Evolutionary conservation across 2,888 invertebrate species (phyloP).

Genomic region (Hydrotaea cyrtoneurina): DNA sequence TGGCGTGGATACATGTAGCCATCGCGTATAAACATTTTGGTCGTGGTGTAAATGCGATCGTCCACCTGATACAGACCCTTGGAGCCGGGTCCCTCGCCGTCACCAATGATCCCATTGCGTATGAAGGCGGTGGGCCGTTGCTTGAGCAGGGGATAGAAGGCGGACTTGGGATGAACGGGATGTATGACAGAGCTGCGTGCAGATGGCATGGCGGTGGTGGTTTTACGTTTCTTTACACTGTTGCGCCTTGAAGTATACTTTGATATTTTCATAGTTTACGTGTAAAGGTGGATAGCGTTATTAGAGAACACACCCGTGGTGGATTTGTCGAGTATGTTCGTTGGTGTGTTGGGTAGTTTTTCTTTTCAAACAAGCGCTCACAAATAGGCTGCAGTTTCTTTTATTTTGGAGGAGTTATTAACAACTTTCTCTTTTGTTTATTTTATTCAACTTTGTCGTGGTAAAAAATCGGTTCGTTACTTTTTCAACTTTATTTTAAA

Average conservation of each 20-base stretch:
- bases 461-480: background rate
- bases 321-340: conserved; percentile 20
- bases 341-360: too few relatives aligned
- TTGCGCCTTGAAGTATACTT: conserved; percentile 78
- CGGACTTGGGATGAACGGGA: conserved; percentile 70
- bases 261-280: conserved; percentile 72
- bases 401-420: too few relatives aligned
- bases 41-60: conserved; percentile 78
- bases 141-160: conserved; percentile 69
- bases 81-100: conserved; percentile 75
- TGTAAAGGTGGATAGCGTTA: background rate
- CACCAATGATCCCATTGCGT: conserved; percentile 78
- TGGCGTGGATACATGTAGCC: conserved; percentile 79
- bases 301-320: background rate
- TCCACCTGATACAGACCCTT: conserved; percentile 78
- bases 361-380: background rate
- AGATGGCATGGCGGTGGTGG: conserved; percentile 68
- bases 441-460: conserved; percentile 13
- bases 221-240: conserved; percentile 76
- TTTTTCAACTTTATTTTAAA: background rate
- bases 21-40: conserved; percentile 79
- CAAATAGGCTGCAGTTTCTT: too few relatives aligned
- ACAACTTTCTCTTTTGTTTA: conserved; percentile 1
- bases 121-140: conserved; percentile 75
- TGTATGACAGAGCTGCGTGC: conserved; percentile 60